A percentile compares a stretch with the other conserved stretches of the same genome.
Evolutionary conservation across 2,113 vertebrate genomes (phyloP).

Genomic region (Nothobranchius kuhntae): DNA sequence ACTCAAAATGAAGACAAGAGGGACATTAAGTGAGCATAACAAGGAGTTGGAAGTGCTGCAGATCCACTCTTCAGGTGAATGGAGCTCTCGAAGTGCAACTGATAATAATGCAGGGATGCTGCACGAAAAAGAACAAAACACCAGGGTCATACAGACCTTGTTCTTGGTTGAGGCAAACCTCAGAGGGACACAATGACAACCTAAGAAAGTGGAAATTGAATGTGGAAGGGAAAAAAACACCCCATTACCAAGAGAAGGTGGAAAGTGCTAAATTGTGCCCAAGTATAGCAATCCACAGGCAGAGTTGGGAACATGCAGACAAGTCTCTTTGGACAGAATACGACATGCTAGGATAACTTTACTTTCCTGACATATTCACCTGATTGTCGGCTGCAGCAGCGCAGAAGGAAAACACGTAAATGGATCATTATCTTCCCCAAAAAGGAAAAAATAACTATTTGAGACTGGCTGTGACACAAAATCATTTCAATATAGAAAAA

Average conservation of each 20-base stretch:
- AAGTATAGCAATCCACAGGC: constrained; percentile 1
- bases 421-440: neutral
- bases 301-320: neutral
- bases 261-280: constrained; percentile 33
- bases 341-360: constrained; percentile 5
- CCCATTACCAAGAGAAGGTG: constrained; percentile 26
- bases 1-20: constrained; percentile 7
- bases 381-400: constrained; percentile 2
- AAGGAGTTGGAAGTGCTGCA: constrained; percentile 17
- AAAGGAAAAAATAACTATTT: too few species aligned
- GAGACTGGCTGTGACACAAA: too few species aligned
- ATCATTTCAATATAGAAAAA: too few species aligned
- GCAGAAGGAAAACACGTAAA: constrained; percentile 11
- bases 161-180: constrained; percentile 16
- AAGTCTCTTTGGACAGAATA: constrained; percentile 6
- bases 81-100: constrained; percentile 3
- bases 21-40: constrained; percentile 27
- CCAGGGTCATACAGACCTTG: constrained; percentile 25
- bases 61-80: constrained; percentile 16
- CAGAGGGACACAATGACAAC: constrained; percentile 41
- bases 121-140: constrained; percentile 35
- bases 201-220: constrained; percentile 42
- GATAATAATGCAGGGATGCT: constrained; percentile 33
- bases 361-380: neutral
- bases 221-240: constrained; percentile 7